Conservation (phyloP, 2,888 invertebrate genomes). For the Mesorhabditis belari region DNA sequence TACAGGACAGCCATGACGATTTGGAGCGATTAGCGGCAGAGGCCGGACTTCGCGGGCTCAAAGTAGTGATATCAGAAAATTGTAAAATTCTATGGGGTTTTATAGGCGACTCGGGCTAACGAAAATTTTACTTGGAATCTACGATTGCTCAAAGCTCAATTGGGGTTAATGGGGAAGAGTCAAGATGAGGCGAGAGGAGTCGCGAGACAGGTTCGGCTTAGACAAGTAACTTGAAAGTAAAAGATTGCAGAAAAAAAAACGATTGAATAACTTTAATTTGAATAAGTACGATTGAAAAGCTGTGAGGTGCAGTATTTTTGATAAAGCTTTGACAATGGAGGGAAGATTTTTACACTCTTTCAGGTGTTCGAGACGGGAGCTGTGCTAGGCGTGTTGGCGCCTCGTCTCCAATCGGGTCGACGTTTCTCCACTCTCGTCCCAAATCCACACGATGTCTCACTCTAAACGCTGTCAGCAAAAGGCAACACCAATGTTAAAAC, state of each 20-base stretch:
- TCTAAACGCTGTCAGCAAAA: background rate
- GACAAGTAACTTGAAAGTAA: too few species aligned
- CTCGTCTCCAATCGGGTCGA: background rate
- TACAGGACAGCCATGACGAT: slow-evolving; percentile 56
- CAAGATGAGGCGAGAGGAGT: slow-evolving; percentile 59
- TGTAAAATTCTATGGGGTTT: background rate
- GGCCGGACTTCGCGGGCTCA: slow-evolving; percentile 58
- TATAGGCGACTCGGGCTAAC: slow-evolving; percentile 50
- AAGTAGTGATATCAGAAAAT: slow-evolving; percentile 42
- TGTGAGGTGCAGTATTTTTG: background rate
- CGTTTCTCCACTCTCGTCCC: background rate
- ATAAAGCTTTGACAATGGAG: background rate
- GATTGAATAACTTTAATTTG: too few species aligned
- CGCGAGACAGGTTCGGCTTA: slow-evolving; percentile 57
- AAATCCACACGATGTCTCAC: background rate
- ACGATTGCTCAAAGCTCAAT: slow-evolving; percentile 60
- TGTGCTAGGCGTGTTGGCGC: slow-evolving; percentile 26
- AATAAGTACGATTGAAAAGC: too few species aligned
- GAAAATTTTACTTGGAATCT: slow-evolving; percentile 62
- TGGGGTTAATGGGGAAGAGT: slow-evolving; percentile 58
- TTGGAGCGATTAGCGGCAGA: slow-evolving; percentile 55
- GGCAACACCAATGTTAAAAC: too few species aligned
- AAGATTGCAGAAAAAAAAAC: too few species aligned
- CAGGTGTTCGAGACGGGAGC: slow-evolving; percentile 36
- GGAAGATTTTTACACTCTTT: background rate